Evolutionary conservation across 2,797 vertebrate species (phyloP).

Genomic region (Anguilla marmorata): DNA sequence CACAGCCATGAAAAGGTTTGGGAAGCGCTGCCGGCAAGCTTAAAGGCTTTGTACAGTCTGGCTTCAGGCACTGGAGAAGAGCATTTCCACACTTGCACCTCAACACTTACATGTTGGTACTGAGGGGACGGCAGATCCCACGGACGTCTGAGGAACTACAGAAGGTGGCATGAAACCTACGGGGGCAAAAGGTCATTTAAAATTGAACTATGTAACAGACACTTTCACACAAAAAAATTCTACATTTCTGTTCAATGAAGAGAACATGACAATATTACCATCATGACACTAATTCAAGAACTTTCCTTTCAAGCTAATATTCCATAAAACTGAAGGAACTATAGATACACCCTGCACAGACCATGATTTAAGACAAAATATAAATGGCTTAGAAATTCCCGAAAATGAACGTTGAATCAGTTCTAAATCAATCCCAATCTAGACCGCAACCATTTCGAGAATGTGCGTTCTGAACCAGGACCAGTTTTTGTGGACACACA

Average conservation of each 20-base stretch:
- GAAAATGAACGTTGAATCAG: neutral
- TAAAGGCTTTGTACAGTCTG: neutral
- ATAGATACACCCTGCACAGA: neutral
- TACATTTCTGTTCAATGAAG: neutral
- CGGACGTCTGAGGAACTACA: slow-evolving; percentile 76
- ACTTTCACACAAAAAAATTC: neutral
- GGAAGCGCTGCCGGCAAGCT: neutral
- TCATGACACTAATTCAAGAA: neutral
- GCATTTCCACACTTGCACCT: neutral
- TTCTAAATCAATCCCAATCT: neutral
- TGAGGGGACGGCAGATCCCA: slow-evolving; percentile 63
- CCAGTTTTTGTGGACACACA: neutral
- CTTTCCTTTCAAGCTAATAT: neutral
- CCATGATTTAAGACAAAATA: neutral
- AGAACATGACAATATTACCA: neutral
- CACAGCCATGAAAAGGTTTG: neutral
- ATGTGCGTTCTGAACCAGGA: neutral
- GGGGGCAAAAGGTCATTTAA: neutral
- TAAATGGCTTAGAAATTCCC: neutral
- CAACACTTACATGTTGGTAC: slow-evolving; percentile 67
- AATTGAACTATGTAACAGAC: neutral
- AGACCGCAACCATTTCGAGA: neutral
- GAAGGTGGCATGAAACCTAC: slow-evolving; percentile 90
- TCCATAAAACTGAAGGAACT: neutral
- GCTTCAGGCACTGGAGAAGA: neutral